These are phyloP conservation scores for Tetranychus cinnabarinus DNA, from an alignment of 1,140 invertebrate genomes.

Conservation along the genomic window DNA sequence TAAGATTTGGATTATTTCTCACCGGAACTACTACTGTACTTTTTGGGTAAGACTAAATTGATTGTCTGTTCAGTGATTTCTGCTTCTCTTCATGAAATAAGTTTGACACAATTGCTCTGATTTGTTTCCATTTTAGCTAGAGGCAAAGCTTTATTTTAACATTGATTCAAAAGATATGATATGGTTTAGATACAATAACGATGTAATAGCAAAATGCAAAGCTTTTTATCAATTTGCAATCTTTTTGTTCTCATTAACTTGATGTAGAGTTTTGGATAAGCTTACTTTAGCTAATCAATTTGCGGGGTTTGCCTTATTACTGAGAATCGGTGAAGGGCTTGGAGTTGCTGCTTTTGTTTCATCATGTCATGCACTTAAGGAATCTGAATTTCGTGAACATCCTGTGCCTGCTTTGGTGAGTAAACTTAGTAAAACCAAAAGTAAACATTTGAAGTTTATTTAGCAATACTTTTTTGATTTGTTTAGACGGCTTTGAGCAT, in stretches of 20 bases:
- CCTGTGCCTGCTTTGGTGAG: slow-evolving; percentile 53
- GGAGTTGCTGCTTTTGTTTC: slow-evolving; percentile 77
- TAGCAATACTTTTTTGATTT: background rate
- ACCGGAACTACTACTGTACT: slow-evolving; percentile 39
- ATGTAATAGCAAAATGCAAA: too few relatives aligned
- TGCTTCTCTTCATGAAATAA: too few relatives aligned
- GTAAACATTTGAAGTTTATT: too few relatives aligned
- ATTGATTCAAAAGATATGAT: too few relatives aligned
- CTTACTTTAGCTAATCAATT: slow-evolving; percentile 52
- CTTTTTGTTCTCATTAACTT: too few relatives aligned
- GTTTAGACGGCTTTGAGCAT: slow-evolving; percentile 11
- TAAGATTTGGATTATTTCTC: slow-evolving; percentile 62
- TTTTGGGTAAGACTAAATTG: slow-evolving; percentile 27
- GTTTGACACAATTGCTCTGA: too few relatives aligned
- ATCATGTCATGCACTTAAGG: slow-evolving; percentile 71
- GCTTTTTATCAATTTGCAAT: too few relatives aligned
- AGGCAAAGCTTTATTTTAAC: too few relatives aligned
- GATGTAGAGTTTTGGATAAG: slow-evolving; percentile 38
- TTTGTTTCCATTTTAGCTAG: too few relatives aligned
- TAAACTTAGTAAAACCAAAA: background rate
- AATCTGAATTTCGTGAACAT: slow-evolving; percentile 72
- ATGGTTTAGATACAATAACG: too few relatives aligned
- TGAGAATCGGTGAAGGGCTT: slow-evolving; percentile 68
- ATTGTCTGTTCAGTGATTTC: background rate
- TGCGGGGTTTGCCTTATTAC: slow-evolving; percentile 56